phyloP scores from a whole-genome alignment of 2,888 invertebrate species.

The Aelia acuminata region DNA sequence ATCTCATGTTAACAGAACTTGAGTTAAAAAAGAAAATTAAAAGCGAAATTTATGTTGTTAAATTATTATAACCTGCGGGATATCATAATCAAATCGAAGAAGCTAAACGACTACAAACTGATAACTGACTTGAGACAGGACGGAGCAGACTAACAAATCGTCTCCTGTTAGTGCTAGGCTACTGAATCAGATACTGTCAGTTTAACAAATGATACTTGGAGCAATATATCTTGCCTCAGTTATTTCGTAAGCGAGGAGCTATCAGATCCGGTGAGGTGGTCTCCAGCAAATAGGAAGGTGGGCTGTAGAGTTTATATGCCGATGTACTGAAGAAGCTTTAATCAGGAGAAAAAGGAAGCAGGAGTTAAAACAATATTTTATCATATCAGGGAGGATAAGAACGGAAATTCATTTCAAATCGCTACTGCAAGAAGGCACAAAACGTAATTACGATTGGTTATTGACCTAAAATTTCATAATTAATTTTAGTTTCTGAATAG shows the following conservation, averaged over 20 bases:
- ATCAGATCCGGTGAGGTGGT: constrained; percentile 27
- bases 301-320: background rate
- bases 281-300: background rate
- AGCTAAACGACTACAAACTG: background rate
- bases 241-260: constrained; percentile 13
- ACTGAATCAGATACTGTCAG: constrained; percentile 26
- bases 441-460: too few species aligned
- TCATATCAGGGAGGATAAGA: too few species aligned
- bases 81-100: background rate
- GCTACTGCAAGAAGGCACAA: too few species aligned
- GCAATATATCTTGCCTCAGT: background rate
- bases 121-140: background rate
- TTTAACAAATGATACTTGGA: constrained; percentile 34
- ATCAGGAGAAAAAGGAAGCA: background rate
- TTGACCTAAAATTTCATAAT: too few species aligned
- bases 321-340: background rate
- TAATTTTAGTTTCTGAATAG: too few species aligned
- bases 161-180: background rate
- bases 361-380: background rate
- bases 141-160: background rate
- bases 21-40: too few species aligned
- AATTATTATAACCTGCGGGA: background rate
- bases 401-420: too few species aligned
- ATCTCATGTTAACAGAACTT: too few species aligned
- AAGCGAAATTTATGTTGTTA: too few species aligned